These are phyloP conservation scores for Alethe castanea DNA, from an alignment of 2,113 vertebrate species.

Conservation along the genomic window DNA sequence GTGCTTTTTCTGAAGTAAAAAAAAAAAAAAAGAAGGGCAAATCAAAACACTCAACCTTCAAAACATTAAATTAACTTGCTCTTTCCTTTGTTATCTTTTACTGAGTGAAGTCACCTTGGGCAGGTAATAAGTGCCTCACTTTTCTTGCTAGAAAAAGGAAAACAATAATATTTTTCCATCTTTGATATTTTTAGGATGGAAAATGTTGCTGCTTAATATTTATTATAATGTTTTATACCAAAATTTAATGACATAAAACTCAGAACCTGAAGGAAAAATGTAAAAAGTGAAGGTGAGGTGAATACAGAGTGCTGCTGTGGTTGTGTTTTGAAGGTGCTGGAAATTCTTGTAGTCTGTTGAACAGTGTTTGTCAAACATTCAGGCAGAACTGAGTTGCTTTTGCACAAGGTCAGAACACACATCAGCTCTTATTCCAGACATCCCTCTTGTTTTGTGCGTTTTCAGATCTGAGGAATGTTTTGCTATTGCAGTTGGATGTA, in stretches of 20 bases:
- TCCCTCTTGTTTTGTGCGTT: background rate
- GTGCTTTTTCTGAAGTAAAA: background rate
- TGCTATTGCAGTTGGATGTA: background rate
- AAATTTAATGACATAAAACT: constrained; percentile 11
- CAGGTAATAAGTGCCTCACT: constrained; percentile 18
- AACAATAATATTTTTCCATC: constrained; percentile 21
- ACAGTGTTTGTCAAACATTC: background rate
- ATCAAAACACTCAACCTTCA: background rate
- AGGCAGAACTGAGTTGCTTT: background rate
- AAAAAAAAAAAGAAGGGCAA: background rate
- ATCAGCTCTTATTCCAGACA: background rate
- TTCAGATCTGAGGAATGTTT: background rate
- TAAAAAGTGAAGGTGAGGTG: background rate
- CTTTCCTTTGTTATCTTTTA: constrained; percentile 7
- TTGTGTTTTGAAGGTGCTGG: background rate
- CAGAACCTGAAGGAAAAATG: background rate
- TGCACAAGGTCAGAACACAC: background rate
- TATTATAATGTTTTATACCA: constrained; percentile 1
- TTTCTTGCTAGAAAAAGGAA: background rate
- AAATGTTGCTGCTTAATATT: constrained; percentile 12
- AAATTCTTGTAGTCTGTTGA: background rate
- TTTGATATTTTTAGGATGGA: constrained; percentile 11
- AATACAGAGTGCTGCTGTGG: background rate
- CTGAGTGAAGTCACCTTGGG: constrained; percentile 20
- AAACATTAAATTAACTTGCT: constrained; percentile 9